Base-by-base conservation (phyloP, 2,888 invertebrate species). In the Pharmacophagus antenor region DNA sequence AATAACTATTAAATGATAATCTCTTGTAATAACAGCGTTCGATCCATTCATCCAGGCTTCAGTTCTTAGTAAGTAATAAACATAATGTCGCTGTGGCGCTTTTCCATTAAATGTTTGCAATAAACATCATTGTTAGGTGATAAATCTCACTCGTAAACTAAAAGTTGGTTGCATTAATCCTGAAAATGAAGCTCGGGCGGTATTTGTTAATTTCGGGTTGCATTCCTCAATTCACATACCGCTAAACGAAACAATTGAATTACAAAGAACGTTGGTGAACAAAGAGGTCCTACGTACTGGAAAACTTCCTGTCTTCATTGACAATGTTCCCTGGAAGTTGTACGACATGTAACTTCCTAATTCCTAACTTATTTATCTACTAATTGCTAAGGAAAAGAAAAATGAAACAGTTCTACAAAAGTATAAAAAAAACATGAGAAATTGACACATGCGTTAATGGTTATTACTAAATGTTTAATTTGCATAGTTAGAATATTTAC, bases 161-260 rank as follows among this genome's bases (percentile, higher is more conserved):
- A 22, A 4, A 47, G n/a, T 37, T 37, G 37, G 15, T n/a, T n/a
- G 15, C 37, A n/a, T n/a, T 51, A 41, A 57, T 51, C 20, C 25
- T 51, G 21, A 41, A 15, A 41, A 15, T 51, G n/a, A 50, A 27
- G 44, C 51, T 51, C 58, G 59, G 61, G 63, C 62, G 69, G 69
- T 73, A 71, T 81, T 82, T 76, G 79, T 84, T 86, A 85, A 85
- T 86, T 83, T 77, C 73, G 67, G 71, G 71, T 68, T 70, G 69
- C 82, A 78, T 85, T 82, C 81, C 42, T 18, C 10, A 8, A 37
- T 44, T n/a, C 42, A 10, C 42, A 62, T 61, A 25, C 44, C 42
- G 42, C 18, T 42, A 22, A 17, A 21, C 8, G n/a, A 22, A 42
- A 42, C 18, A 42, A 22, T 23, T 53, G 42, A 22, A 53, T 47